These are phyloP conservation scores for Lepidothrix coronata DNA, from an alignment of 2,113 vertebrate species.

Conservation along the genomic window DNA sequence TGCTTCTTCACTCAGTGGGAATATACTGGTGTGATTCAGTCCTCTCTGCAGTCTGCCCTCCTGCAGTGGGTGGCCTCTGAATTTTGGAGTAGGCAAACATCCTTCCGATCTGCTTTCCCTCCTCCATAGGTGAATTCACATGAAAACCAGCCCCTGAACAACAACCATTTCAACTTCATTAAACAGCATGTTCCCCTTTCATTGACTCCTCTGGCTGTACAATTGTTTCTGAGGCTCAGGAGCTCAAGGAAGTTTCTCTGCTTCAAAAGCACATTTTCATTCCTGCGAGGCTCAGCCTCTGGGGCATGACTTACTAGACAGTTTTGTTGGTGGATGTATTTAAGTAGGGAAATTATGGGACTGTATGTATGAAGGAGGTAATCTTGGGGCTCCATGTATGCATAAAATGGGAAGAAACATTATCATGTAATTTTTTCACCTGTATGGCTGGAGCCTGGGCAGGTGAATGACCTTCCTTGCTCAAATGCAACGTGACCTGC, in stretches of 20 bases:
- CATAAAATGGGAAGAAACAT: background rate
- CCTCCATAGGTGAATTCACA: background rate
- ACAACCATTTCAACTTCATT: background rate
- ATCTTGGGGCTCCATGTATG: background rate
- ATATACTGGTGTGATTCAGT: background rate
- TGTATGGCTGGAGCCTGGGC: background rate
- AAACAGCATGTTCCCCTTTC: background rate
- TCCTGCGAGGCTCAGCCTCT: background rate
- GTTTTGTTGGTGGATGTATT: background rate
- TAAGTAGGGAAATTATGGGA: background rate
- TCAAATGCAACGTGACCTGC: background rate
- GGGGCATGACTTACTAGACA: background rate
- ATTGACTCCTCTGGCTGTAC: background rate
- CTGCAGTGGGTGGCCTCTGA: background rate
- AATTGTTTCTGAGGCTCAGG: background rate
- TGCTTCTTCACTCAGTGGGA: background rate
- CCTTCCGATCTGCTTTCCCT: background rate
- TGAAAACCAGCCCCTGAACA: background rate
- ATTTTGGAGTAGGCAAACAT: background rate
- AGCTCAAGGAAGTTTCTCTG: background rate
- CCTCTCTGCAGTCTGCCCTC: background rate
- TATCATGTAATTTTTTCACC: background rate
- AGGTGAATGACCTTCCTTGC: background rate
- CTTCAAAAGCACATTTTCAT: background rate
- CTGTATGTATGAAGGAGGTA: background rate